Evolutionary conservation across 2,888 invertebrate species (phyloP), one percentile per base, ranked within the genome.

Genomic region (Plagiodera versicolora): DNA sequence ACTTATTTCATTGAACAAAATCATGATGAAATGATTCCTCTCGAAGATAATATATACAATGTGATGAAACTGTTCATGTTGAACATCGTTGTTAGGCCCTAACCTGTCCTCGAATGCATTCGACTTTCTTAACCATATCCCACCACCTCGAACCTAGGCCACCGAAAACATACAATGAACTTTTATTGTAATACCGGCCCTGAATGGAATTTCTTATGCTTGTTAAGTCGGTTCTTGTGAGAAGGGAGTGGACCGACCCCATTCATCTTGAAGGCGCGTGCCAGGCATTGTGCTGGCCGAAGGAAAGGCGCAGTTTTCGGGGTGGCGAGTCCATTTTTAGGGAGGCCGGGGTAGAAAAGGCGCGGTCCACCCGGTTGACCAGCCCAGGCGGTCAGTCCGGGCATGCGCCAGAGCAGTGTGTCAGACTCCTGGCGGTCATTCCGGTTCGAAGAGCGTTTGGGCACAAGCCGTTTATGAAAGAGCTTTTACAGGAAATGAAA

Each of bases 351-450:
- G 58, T 56, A 47, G 66, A 61, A 59, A 68, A 74, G 73, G 75
- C 72, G 73, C 74, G 74, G 72, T 74, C 70, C 73, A 74, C 75
- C 73, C 32, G 39, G 72, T 72, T 75, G 75, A 74, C 76, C 77
- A 76, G 75, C 77, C 76, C 71, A 69, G 70, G 71, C 48, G 62
- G 62, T 62, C 62, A 62, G 39, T 58, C 51, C 54, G 63, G 59
- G 66, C 72, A 70, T 70, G 72, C 72, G 71, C 68, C 64, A 24
- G 20, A 58, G 24, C 8, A 17, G 45, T 53, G 35, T 10, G 46
- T 11, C 39, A n/a, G n/a, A n/a, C n/a, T n/a, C 6, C n/a, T 14
- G 39, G 14, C n/a, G 14, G 39, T n/a, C 39, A 6, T 39, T 39
- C n/a, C 14, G 2, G 39, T 39, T 39, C 6, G n/a, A 14, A 39